These are phyloP conservation scores for Oligia strigilis DNA, from an alignment of 2,888 invertebrate species.

Conservation along the genomic window DNA sequence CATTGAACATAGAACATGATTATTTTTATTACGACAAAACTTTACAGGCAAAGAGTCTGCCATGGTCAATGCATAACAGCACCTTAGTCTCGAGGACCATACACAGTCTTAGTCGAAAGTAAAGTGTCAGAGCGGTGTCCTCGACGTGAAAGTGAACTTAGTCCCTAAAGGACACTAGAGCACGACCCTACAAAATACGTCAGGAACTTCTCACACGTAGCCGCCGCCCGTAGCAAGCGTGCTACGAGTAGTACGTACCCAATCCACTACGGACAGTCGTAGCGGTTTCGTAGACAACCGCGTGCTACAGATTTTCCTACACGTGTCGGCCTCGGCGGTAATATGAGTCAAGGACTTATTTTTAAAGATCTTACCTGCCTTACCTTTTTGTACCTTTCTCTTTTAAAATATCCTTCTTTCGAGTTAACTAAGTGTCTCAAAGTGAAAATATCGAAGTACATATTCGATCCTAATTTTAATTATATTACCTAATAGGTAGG, in stretches of 20 bases:
- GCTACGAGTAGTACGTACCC: conserved; percentile 26
- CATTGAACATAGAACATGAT: background rate
- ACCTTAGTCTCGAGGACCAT: conserved; percentile 22
- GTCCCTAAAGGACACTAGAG: conserved; percentile 47
- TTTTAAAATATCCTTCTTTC: background rate
- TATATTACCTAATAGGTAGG: background rate
- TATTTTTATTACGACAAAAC: background rate
- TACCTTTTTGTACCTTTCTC: background rate
- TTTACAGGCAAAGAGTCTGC: conserved; percentile 12
- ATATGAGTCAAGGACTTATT: background rate
- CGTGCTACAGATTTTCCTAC: conserved; percentile 16
- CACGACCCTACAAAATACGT: conserved; percentile 43
- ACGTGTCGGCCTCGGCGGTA: background rate
- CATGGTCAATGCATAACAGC: conserved; percentile 16
- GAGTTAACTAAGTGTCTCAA: background rate
- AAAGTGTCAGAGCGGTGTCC: conserved; percentile 35
- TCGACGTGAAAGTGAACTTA: conserved; percentile 48
- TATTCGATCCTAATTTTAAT: no score
- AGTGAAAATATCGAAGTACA: background rate
- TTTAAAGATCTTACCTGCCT: background rate
- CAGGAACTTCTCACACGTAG: conserved; percentile 26
- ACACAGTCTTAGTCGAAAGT: conserved; percentile 30
- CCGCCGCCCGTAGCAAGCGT: conserved; percentile 24
- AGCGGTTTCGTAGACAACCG: conserved; percentile 39
- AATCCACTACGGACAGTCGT: conserved; percentile 30